Conservation (phyloP, 2,888 invertebrate species). For the Sturmia bella region DNA sequence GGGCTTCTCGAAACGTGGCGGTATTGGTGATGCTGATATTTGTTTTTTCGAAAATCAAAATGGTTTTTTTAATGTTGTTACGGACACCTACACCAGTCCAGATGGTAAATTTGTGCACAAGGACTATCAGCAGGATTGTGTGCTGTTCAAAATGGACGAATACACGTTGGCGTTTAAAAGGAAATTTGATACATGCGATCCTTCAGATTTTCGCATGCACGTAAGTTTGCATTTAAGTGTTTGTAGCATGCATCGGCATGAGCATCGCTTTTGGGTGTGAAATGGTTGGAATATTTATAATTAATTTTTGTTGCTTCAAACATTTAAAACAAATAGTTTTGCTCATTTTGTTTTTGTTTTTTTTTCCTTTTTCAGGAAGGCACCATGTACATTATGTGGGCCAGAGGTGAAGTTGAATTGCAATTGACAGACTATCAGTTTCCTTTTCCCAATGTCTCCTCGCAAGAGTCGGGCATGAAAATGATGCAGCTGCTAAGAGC, state of each 20-base stretch:
- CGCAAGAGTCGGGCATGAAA: conserved; percentile 87
- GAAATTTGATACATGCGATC: conserved; percentile 93
- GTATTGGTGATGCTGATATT: conserved; percentile 88
- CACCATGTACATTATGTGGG: conserved; percentile 94
- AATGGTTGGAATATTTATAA: conserved; percentile 30
- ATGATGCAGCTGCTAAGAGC: conserved; percentile 86
- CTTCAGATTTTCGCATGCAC: conserved; percentile 83
- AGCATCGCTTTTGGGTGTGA: background rate
- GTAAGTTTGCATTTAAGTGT: conserved; percentile 73
- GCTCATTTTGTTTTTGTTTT: conserved; percentile 1
- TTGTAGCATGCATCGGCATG: background rate
- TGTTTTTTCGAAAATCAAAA: conserved; percentile 88
- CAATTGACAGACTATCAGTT: conserved; percentile 80
- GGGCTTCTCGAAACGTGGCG: conserved; percentile 93
- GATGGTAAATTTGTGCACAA: conserved; percentile 85
- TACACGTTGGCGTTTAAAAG: conserved; percentile 89
- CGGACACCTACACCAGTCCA: conserved; percentile 89
- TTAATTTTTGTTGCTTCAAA: background rate
- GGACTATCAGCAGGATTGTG: conserved; percentile 90
- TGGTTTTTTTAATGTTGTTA: conserved; percentile 81
- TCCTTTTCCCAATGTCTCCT: conserved; percentile 80
- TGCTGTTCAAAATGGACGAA: conserved; percentile 83
- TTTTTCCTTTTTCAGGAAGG: conserved; percentile 86
- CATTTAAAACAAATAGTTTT: background rate
- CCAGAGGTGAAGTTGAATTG: conserved; percentile 89